Evolutionary conservation across 2,888 invertebrate species (phyloP).

Genomic region (Phania funesta): DNA sequence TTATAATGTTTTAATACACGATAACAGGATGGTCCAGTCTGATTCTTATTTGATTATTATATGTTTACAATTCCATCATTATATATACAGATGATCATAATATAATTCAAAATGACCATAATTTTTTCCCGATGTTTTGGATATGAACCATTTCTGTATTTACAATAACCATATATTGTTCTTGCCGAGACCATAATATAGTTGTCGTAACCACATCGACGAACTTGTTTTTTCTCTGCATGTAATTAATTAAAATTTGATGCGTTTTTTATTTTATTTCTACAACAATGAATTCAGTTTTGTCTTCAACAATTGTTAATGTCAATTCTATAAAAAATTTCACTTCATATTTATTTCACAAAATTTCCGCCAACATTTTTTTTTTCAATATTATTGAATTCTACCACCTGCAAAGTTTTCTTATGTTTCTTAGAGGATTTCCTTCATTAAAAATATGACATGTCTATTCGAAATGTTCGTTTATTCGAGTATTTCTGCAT

Average conservation of each 20-base stretch:
- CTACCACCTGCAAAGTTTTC: constrained; percentile 60
- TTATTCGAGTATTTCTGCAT: constrained; percentile 11
- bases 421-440: background rate
- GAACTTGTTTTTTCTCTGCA: no score
- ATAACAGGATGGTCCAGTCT: no score
- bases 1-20: no score
- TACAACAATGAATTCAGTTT: constrained; percentile 10
- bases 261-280: constrained; percentile 9
- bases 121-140: no score
- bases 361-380: constrained; percentile 8
- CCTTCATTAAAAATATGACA: constrained; percentile 15
- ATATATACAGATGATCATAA: no score
- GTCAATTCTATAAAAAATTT: constrained; percentile 19
- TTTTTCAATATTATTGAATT: constrained; percentile 19
- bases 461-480: constrained; percentile 11
- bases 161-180: no score
- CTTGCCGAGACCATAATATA: no score
- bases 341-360: constrained; percentile 5
- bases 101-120: no score
- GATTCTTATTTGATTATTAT: no score
- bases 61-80: no score
- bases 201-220: no score
- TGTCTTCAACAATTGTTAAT: constrained; percentile 47
- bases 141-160: no score
- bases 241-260: background rate